A percentile compares a stretch with the other conserved stretches of the same genome.
Evolutionary conservation across 37 sponge, comb jelly and placozoan genomes (phyloP).

Genomic region (Spongilla lacustris): DNA sequence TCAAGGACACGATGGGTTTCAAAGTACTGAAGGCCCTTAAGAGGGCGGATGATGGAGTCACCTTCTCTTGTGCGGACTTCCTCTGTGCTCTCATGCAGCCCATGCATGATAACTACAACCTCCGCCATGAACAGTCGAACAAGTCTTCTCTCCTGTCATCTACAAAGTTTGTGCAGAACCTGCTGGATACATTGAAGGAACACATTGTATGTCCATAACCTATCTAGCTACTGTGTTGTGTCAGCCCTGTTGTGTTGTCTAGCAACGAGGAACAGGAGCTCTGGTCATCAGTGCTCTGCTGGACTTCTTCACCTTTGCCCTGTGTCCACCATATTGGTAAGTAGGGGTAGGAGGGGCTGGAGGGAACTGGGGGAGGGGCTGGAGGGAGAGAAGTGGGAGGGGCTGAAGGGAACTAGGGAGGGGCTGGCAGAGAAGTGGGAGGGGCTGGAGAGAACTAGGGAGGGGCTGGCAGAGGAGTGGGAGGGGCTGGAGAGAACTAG

Average conservation of each 20-base stretch:
- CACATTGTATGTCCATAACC: conserved; percentile 59
- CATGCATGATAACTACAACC: conserved; percentile 98
- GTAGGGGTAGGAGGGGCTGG: conserved; percentile 3
- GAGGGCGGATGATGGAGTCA: conserved; percentile 91
- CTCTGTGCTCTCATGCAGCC: conserved; percentile 99
- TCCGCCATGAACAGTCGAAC: conserved; percentile 95
- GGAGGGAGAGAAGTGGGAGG: background rate
- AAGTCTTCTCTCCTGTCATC: conserved; percentile 96
- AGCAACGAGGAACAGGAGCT: conserved; percentile 88
- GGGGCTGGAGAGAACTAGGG: background rate
- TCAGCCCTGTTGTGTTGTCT: background rate
- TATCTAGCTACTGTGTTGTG: background rate
- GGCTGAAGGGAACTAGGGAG: background rate
- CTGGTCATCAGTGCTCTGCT: conserved; percentile 95
- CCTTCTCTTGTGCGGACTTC: conserved; percentile 92
- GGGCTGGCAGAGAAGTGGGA: background rate
- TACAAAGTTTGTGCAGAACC: conserved; percentile 76
- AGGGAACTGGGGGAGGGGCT: background rate
- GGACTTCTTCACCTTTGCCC: conserved; percentile 98
- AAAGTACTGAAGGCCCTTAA: conserved; percentile 92
- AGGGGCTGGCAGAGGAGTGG: background rate
- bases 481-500: background rate
- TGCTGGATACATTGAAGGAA: conserved; percentile 72
- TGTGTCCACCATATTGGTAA: conserved; percentile 97
- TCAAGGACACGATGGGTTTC: conserved; percentile 69